These are phyloP conservation scores for Pegea sp. DNA, from an alignment of 23 tunicate genomes.

Conservation along the genomic window DNA sequence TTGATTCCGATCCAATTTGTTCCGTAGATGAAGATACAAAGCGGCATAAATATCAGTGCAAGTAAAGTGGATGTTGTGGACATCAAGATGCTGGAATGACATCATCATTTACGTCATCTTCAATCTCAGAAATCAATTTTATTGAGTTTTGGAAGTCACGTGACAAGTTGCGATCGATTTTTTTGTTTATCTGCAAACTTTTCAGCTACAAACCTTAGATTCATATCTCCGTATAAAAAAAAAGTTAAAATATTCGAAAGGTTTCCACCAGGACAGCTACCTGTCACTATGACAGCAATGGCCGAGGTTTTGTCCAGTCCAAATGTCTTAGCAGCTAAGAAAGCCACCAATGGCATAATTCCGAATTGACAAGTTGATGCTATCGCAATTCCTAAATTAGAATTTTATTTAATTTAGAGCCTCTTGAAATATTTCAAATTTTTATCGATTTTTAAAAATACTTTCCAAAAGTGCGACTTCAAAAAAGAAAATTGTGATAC, in stretches of 20 bases:
- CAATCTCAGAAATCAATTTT: no score
- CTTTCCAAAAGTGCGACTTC: no score
- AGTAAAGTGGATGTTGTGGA: slow-evolving; percentile 37
- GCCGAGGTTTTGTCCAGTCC: slow-evolving; percentile 30
- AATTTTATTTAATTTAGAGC: neutral
- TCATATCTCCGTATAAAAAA: slow-evolving; percentile 54
- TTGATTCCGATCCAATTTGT: slow-evolving; percentile 31
- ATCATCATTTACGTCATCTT: no score
- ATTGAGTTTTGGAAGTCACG: no score
- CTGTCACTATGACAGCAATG: slow-evolving; percentile 43
- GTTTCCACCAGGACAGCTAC: slow-evolving; percentile 64
- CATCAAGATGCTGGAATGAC: slow-evolving; percentile 52
- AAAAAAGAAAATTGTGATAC: no score
- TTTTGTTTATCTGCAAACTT: no score
- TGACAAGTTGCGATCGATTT: no score
- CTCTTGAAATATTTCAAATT: neutral
- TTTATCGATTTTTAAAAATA: neutral
- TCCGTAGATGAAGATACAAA: slow-evolving; percentile 39
- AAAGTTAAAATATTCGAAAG: slow-evolving; percentile 48
- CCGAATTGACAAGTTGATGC: slow-evolving; percentile 57
- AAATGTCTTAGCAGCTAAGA: slow-evolving; percentile 30
- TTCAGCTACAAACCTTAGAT: slow-evolving; percentile 51
- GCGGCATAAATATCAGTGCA: slow-evolving; percentile 46
- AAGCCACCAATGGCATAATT: slow-evolving; percentile 57
- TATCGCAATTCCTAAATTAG: slow-evolving; percentile 30